A percentile compares a stretch with the other conserved stretches of the same genome.
Conservation (phyloP, 2,113 vertebrate genomes). For the Thryonomys swinderianus region DNA sequence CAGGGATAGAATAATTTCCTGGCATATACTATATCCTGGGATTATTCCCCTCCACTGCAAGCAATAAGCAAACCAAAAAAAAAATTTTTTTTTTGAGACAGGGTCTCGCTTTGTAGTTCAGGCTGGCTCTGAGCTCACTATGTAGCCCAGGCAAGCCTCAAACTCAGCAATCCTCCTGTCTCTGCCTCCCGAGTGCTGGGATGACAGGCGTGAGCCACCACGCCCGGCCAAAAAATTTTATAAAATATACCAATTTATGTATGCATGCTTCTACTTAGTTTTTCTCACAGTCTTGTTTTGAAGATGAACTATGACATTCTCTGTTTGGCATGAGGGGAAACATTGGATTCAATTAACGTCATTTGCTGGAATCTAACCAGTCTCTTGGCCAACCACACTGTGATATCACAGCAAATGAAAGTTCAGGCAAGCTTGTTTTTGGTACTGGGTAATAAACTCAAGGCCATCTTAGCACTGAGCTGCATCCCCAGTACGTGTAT, state of each 20-base stretch:
- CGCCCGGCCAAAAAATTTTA: no score
- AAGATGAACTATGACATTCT: neutral
- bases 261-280: neutral
- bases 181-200: no score
- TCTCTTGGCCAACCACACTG: constrained; percentile 10
- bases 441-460: neutral
- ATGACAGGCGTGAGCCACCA: no score
- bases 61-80: neutral
- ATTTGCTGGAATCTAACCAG: neutral
- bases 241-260: neutral
- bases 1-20: neutral
- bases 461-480: neutral
- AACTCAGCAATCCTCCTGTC: no score
- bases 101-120: no score
- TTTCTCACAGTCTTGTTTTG: constrained; percentile 1
- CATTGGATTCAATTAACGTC: constrained; percentile 5
- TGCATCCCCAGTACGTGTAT: neutral
- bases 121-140: no score
- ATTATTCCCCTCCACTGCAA: neutral
- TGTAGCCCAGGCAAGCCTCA: no score
- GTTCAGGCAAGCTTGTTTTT: neutral
- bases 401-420: constrained; percentile 29
- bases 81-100: no score
- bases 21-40: no score
- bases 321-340: neutral